Evolutionary conservation across 2,113 vertebrate species (phyloP).

Genomic region (Notarius lentiginosus): DNA sequence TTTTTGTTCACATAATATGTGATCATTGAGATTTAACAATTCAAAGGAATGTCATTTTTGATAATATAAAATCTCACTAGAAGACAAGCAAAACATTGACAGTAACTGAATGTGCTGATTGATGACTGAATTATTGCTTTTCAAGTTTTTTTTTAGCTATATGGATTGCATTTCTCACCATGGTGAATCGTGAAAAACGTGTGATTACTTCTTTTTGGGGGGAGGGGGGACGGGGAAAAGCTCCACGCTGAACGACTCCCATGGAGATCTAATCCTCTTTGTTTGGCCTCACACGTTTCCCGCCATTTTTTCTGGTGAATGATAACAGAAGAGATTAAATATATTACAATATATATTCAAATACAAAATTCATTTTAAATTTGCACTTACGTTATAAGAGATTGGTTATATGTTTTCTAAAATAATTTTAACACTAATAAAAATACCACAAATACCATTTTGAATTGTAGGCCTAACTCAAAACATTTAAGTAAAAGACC

Average conservation of each 20-base stretch:
- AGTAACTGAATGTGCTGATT: slow-evolving; percentile 55
- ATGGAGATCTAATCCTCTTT: slow-evolving; percentile 78
- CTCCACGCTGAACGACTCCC: slow-evolving; percentile 78
- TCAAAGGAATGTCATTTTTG: slow-evolving; percentile 67
- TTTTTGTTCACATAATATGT: slow-evolving; percentile 61
- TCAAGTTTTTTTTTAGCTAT: slow-evolving; percentile 68
- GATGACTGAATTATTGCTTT: slow-evolving; percentile 77
- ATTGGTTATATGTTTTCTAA: slow-evolving; percentile 50
- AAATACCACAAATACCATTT: slow-evolving; percentile 22
- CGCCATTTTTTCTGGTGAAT: slow-evolving; percentile 80
- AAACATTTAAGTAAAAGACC: slow-evolving; percentile 40
- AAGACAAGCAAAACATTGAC: slow-evolving; percentile 72
- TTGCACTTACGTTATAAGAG: slow-evolving; percentile 20
- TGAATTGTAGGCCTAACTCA: background rate
- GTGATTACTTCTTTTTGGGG: slow-evolving; percentile 69
- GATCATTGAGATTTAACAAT: slow-evolving; percentile 59
- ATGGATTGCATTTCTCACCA: slow-evolving; percentile 72
- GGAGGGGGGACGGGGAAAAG: slow-evolving; percentile 62
- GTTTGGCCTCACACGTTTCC: slow-evolving; percentile 78
- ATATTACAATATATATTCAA: slow-evolving; percentile 65
- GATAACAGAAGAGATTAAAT: slow-evolving; percentile 78
- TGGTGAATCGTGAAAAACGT: slow-evolving; percentile 67
- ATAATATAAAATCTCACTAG: slow-evolving; percentile 77
- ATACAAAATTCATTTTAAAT: slow-evolving; percentile 41
- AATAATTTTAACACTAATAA: slow-evolving; percentile 54